Base-by-base conservation (phyloP, 2,113 vertebrate genomes). In the Trochalopteron elliotii region DNA sequence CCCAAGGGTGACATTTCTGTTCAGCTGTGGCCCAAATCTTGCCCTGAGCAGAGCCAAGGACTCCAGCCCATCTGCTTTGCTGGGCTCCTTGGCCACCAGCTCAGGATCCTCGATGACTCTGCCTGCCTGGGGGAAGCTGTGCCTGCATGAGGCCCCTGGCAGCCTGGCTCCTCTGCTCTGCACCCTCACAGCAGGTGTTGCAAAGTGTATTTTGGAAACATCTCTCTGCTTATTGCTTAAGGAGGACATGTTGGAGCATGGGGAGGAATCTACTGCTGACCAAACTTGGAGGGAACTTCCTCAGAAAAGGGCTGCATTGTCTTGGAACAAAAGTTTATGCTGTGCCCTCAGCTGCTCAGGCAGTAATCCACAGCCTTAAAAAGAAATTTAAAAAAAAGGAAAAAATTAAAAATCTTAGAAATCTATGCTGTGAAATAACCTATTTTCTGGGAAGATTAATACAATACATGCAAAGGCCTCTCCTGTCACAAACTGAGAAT, bases 231-330 rank as follows among this genome's bases (percentile, higher is more conserved):
- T 52, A 11, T 6, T 39, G 16, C 7, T 63, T 12, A 21, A 20
- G 16, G 15, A 71, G 30, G 6, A 4, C 0, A 0, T 0, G 2
- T 7, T 40, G 19, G 35, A 45, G 24, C 1, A 0, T 10, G 10
- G 8, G 5, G 17, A 22, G 28, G 5, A 42, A 10, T 20, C 23
- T 30, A 9, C 7, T 13, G 31, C 35, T 78, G 59, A 81, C 20
- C 25, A 40, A 15, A 49, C 19, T 31, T 56, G 49, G 44, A 59
- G 7, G 30, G 39, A 68, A 47, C 10, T 21, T 56, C 30, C 44
- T 24, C 45, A 70, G 44, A 74, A 69, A 84, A 3, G 2, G 3
- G 3, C 4, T 56, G 25, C 12, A 1, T 25, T 60, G 27, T 30
- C 83, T 56, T 70, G 24, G n/a, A 57, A 20, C 5, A 37, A 44